These are phyloP conservation scores for Hydrolagus affinis DNA, from an alignment of 2,113 vertebrate genomes.

Conservation along the genomic window DNA sequence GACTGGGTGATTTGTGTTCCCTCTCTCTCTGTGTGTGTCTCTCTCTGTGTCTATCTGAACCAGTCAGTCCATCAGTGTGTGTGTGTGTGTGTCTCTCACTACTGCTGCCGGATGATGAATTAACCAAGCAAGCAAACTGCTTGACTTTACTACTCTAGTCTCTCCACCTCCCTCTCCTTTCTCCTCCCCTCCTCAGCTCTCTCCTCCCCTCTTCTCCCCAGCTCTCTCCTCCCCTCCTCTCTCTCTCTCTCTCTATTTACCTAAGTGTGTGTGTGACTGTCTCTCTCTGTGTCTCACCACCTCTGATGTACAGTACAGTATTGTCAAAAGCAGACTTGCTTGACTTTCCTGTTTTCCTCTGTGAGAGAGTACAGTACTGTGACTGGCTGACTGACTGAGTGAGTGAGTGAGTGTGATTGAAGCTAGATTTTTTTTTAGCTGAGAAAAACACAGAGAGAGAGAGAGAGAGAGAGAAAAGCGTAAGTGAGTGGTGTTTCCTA, in stretches of 20 bases:
- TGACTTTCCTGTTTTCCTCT: no score
- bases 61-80: neutral
- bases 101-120: neutral
- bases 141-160: neutral
- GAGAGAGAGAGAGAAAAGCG: neutral
- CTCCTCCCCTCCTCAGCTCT: neutral
- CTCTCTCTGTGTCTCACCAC: no score
- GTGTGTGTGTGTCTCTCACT: neutral
- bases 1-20: no score
- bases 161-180: neutral
- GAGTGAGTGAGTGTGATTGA: no score
- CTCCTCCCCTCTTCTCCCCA: neutral
- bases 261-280: no score
- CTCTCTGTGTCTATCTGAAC: neutral
- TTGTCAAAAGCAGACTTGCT: no score
- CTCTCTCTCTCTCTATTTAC: no score
- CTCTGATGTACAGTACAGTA: no score
- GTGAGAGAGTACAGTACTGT: neutral
- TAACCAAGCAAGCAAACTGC: no score
- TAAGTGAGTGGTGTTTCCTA: neutral
- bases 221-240: no score
- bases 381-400: neutral
- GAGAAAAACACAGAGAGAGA: neutral
- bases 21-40: neutral
- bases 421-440: no score